These are phyloP conservation scores for Gymnocephalus cernua DNA, from an alignment of 2,113 vertebrate species.

Conservation along the genomic window DNA sequence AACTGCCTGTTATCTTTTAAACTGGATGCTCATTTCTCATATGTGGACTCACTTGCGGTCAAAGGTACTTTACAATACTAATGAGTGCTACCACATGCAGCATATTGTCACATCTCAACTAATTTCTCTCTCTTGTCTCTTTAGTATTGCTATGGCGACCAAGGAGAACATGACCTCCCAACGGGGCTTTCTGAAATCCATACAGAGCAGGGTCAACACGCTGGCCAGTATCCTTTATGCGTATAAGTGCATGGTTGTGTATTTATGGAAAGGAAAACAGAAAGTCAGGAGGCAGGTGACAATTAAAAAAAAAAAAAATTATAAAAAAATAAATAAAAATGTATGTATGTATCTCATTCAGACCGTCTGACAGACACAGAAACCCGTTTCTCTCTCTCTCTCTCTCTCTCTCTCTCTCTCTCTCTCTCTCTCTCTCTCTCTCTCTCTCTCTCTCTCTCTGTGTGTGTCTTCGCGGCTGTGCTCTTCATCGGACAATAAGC, in stretches of 20 bases:
- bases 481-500: no score
- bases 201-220: slow-evolving; percentile 98
- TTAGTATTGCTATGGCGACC: slow-evolving; percentile 98
- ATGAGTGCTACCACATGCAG: neutral
- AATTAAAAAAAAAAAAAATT: no score
- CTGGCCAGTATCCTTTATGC: slow-evolving; percentile 97
- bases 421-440: no score
- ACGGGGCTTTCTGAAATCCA: slow-evolving; percentile 94
- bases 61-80: slow-evolving; percentile 5
- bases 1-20: neutral
- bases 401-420: no score
- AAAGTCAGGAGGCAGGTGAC: no score
- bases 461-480: no score
- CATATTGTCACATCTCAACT: slow-evolving; percentile 34
- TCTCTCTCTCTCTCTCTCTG: no score
- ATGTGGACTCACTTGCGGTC: neutral
- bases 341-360: no score
- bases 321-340: no score
- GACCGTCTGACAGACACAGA: no score
- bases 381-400: no score
- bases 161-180: slow-evolving; percentile 99
- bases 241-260: slow-evolving; percentile 2
- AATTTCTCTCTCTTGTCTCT: slow-evolving; percentile 37
- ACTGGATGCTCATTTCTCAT: neutral
- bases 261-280: no score